phyloP scores from a whole-genome alignment of 2,113 vertebrate genomes.

The Isurus oxyrinchus region DNA sequence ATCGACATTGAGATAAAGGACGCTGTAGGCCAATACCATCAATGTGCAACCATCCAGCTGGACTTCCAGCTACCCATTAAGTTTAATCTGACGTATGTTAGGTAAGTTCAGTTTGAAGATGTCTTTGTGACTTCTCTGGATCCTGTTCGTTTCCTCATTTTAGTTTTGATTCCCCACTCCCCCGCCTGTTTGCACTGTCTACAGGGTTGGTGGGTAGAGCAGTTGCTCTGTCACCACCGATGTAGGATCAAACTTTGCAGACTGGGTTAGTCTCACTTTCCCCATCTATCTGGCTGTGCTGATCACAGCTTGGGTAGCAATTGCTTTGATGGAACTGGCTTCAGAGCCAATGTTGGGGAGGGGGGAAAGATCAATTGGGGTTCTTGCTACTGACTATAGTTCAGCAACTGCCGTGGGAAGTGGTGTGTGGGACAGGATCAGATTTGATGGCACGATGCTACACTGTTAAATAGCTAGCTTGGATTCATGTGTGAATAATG shows the following conservation, averaged over 20 bases:
- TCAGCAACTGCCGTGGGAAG: too few relatives aligned
- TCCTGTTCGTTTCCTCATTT: neutral
- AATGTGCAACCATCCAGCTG: slow-evolving; percentile 90
- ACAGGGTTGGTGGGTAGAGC: too few relatives aligned
- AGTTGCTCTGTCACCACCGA: neutral
- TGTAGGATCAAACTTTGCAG: neutral
- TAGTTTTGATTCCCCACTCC: neutral
- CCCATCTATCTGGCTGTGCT: neutral
- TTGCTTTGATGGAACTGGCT: neutral
- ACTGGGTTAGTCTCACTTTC: neutral
- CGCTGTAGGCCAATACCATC: slow-evolving; percentile 85
- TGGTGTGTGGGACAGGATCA: too few relatives aligned
- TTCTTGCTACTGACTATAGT: neutral
- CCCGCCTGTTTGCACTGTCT: too few relatives aligned
- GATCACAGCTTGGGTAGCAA: neutral
- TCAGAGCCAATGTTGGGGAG: neutral
- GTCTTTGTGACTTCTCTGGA: neutral
- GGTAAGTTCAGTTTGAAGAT: slow-evolving; percentile 64
- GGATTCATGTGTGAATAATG: neutral
- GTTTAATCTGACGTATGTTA: slow-evolving; percentile 83
- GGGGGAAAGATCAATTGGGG: neutral
- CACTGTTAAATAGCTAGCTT: neutral
- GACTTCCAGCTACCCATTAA: slow-evolving; percentile 91
- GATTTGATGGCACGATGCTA: neutral
- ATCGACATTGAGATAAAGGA: slow-evolving; percentile 93